Evolutionary conservation across 2,797 vertebrate genomes (phyloP), one percentile per base, ranked within the genome.

Genomic region (Remorina albescens): DNA sequence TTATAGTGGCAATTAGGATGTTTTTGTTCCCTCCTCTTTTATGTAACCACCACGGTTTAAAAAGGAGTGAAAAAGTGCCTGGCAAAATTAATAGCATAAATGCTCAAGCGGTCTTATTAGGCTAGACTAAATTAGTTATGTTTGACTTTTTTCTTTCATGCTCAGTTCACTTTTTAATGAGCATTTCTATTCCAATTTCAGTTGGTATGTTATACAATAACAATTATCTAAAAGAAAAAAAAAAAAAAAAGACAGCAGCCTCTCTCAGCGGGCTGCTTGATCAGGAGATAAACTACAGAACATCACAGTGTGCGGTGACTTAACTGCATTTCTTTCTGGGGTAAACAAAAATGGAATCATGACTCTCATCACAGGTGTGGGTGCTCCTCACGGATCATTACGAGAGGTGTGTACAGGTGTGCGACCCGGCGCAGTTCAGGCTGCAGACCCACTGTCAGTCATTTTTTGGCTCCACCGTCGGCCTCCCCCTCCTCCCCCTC

Each of bases 11-110:
- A 92, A 93, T 93, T 93, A 92, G 85, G 73, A 71, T 16, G 21
- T 85, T 88, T 85, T 89, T 86, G 78, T 86, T 85, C 86, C 77
- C 30, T 23, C 10, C 75, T 73, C 85, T 90, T 93, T 91, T 83
- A 92, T 89, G 82, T 90, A 88, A 86, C 84, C 75, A 55, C 69
- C 28, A 36, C 71, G 56, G 72, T 84, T 81, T 88, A 54, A 54
- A 75, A 71, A 84, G 74, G 71, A 86, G 83, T 23, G 57, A 71
- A 90, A 91, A 89, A 80, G 82, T 67, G 83, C 75, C 80, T 67
- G 5, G 79, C 59, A 85, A 90, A 93, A 93, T 92, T 87, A 92
- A 93, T 84, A 85, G 85, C 86, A 84, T 88, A 91, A 92, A 92
- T 78, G 88, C 87, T 93, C 85, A 85, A 88, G 89, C 69, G 66